Percentiles rank a stretch among this genome's conserved stretches.
phyloP scores from a whole-genome alignment of 2,113 vertebrate species.

The Himantopus leucocephalus region DNA sequence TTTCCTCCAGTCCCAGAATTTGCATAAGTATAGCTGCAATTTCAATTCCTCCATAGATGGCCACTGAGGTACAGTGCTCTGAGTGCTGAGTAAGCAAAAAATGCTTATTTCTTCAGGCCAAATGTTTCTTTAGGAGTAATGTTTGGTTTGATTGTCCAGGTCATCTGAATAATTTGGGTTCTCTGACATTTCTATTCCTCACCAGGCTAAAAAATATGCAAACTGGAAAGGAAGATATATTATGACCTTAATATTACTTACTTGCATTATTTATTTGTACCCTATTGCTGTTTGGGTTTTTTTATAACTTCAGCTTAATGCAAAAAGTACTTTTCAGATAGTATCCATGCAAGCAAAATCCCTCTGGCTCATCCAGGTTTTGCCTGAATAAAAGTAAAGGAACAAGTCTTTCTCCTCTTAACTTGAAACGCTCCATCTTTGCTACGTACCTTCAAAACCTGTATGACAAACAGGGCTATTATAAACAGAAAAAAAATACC shows the following conservation, averaged over 20 bases:
- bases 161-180: not conserved
- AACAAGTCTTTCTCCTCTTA: not conserved
- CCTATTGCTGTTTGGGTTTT: not conserved
- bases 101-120: not conserved
- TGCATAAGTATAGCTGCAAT: rapidly evolving
- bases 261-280: not conserved
- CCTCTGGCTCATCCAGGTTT: not conserved
- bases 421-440: not conserved
- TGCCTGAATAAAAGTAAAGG: not conserved
- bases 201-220: not conserved
- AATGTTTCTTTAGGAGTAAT: not conserved
- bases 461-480: not conserved
- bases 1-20: not conserved
- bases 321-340: not conserved
- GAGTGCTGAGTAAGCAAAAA: not conserved
- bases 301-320: not conserved
- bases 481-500: not conserved
- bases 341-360: not conserved
- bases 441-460: not conserved
- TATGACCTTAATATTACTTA: not conserved
- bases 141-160: not conserved
- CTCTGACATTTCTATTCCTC: not conserved
- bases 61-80: not conserved
- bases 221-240: not conserved
- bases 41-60: not conserved